Conservation (phyloP, 2,888 invertebrate species). For the Tuta absoluta region DNA sequence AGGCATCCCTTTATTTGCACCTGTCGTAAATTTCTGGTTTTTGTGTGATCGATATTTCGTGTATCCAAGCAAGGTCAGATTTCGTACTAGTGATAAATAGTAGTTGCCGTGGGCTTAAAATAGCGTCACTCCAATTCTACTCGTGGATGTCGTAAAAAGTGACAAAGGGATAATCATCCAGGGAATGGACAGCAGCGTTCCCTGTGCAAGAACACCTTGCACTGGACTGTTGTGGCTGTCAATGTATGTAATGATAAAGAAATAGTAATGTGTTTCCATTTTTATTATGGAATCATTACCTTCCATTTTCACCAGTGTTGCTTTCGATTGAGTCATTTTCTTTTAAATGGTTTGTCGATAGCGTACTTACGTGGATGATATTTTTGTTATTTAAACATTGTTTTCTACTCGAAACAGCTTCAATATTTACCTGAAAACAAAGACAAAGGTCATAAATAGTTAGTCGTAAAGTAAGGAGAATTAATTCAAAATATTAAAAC, state of each 20-base stretch:
- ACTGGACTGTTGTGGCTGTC: too few species aligned
- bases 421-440: conserved; percentile 45
- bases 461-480: neutral
- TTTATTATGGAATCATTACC: neutral
- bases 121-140: too few species aligned
- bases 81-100: neutral
- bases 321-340: neutral
- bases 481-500: conserved; percentile 3
- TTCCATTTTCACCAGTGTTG: neutral
- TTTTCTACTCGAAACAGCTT: conserved; percentile 30
- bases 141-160: too few species aligned
- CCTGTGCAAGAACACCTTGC: too few species aligned
- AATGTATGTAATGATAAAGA: too few species aligned
- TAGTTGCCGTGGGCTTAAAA: too few species aligned
- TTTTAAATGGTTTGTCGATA: neutral
- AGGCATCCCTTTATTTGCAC: conserved; percentile 65
- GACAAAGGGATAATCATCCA: too few species aligned
- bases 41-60: conserved; percentile 38
- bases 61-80: neutral
- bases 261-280: neutral
- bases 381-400: neutral
- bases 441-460: neutral
- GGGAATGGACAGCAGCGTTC: too few species aligned
- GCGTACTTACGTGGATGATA: neutral
- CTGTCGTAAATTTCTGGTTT: conserved; percentile 61